Base-by-base conservation (phyloP, 2,797 vertebrate species). In the Molothrus ater region DNA sequence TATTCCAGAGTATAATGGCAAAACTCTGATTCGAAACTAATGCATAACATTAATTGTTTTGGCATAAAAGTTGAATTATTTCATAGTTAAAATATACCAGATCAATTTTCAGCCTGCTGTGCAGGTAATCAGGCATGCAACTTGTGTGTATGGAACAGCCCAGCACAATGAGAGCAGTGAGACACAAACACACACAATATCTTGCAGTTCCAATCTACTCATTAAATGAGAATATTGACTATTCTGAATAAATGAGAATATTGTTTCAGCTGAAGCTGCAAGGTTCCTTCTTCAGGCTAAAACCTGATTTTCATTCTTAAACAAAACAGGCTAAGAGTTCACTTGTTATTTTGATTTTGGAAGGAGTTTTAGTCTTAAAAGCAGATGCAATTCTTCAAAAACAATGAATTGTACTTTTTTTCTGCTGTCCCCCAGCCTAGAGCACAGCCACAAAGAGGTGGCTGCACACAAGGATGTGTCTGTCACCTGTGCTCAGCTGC, bases 31-130 rank as follows among this genome's bases (percentile, higher is more conserved):
- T 95, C 66, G 73, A 95, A 95, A 84, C 70, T 92, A 74, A 96
- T 82, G 73, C 51, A 70, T 20, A 68, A 74, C 88, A 96, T 95
- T 93, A 96, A 96, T 91, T 84, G 71, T 95, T 88, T 42, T 90
- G 95, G 83, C 93, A 95, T 63, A 84, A 86, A 90, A 95, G 83
- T 76, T 95, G 88, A 93, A 95, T 92, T 96, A 90, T 90, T 96
- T 87, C 61, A 81, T 72, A 86, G 91, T 88, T 88, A 90, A 89
- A 91, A 95, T 81, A 80, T 2, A 94, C 70, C 94, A 96, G 94
- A 95, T 96, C 86, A 80, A 92, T 92, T 95, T 96, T 92, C 90
- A 95, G 88, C 92, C 91, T 80, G 76, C 93, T 91, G 83, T 94
- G 84, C 86, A 94, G 86, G 92, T 93, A 94, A 95, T 90, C 83